Percentiles rank a stretch among this genome's conserved stretches.
Evolutionary conservation across 2,888 invertebrate species (phyloP).

Genomic region (Trissonchulus sp.): DNA sequence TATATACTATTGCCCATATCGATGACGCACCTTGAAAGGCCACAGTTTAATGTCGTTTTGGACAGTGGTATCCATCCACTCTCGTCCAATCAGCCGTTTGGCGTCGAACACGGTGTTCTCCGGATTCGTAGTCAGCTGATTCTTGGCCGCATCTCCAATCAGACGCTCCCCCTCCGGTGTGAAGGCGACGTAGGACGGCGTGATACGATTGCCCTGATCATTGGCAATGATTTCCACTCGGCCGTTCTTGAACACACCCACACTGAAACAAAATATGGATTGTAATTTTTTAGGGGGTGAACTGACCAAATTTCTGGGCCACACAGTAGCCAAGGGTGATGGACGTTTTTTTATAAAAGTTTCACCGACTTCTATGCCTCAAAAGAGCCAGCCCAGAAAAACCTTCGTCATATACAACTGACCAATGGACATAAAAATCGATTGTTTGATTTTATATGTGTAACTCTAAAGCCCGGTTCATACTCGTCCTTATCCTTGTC

Average conservation of each 20-base stretch:
- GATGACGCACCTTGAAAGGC: constrained; percentile 76
- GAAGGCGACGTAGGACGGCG: constrained; percentile 94
- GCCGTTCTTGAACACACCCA: constrained; percentile 75
- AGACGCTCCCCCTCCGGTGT: constrained; percentile 89
- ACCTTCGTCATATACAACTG: too few relatives aligned
- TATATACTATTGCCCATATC: too few relatives aligned
- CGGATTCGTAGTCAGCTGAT: constrained; percentile 96
- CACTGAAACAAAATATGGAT: constrained; percentile 34
- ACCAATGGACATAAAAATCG: too few relatives aligned
- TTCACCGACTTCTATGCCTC: too few relatives aligned
- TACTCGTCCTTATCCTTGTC: constrained; percentile 71
- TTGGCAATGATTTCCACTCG: constrained; percentile 97
- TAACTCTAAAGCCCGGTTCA: too few relatives aligned
- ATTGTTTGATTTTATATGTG: too few relatives aligned
- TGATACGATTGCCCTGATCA: constrained; percentile 96
- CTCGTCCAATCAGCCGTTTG: constrained; percentile 92
- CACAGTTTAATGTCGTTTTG: constrained; percentile 93
- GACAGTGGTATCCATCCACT: constrained; percentile 82
- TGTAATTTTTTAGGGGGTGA: too few relatives aligned
- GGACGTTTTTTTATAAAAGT: too few relatives aligned
- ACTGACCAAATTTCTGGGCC: too few relatives aligned
- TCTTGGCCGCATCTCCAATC: constrained; percentile 91
- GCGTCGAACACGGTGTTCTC: constrained; percentile 98
- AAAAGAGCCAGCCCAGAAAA: too few relatives aligned
- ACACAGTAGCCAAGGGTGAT: too few relatives aligned